Conservation (phyloP, 2,888 invertebrate species). For the Saturnia pavonia region DNA sequence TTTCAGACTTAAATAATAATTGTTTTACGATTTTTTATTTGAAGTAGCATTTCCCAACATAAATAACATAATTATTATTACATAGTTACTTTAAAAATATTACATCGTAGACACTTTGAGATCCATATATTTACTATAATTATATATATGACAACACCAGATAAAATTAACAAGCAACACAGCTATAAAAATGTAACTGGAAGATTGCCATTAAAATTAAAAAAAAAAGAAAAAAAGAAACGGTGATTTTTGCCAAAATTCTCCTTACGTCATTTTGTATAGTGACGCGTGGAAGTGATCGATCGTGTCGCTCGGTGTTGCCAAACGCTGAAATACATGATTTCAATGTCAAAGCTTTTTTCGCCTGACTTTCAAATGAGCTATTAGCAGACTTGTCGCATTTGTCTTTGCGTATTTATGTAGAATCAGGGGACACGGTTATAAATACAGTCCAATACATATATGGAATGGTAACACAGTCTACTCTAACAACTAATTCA, state of each 20-base stretch:
- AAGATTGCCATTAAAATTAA: conserved; percentile 17
- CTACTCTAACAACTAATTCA: too few relatives aligned
- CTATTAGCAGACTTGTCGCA: background rate
- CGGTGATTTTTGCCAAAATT: conserved; percentile 25
- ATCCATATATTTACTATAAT: background rate
- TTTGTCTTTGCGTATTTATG: background rate
- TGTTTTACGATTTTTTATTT: too few relatives aligned
- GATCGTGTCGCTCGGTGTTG: background rate
- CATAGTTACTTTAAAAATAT: background rate
- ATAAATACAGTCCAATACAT: too few relatives aligned
- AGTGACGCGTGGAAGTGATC: conserved; percentile 17
- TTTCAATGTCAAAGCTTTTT: conserved; percentile 3
- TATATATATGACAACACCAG: background rate
- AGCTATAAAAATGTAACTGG: conserved; percentile 20
- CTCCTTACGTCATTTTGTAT: conserved; percentile 22
- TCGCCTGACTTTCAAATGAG: background rate
- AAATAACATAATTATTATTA: too few relatives aligned
- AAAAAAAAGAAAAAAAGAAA: conserved; percentile 10
- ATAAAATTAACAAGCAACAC: conserved; percentile 14
- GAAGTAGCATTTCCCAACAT: too few relatives aligned
- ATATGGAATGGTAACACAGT: too few relatives aligned
- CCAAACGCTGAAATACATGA: conserved; percentile 24
- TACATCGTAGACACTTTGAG: background rate
- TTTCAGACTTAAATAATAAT: too few relatives aligned
- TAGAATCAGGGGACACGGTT: too few relatives aligned